Percentiles rank a stretch among this genome's conserved stretches.
Evolutionary conservation across 2,113 vertebrate species (phyloP).

Genomic region (Spermophilus dauricus): DNA sequence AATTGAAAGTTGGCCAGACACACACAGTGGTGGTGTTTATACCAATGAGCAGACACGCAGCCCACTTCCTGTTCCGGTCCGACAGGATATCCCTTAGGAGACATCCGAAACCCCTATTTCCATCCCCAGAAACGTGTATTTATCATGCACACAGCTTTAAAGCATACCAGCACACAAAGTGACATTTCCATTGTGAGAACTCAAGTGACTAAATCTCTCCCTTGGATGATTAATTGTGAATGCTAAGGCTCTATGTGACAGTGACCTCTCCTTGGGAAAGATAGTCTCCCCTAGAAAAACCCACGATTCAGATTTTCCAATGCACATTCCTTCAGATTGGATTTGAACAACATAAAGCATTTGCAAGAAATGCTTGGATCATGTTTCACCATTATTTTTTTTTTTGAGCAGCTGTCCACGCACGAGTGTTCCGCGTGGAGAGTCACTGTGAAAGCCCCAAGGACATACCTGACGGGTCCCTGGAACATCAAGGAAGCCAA

Average conservation of each 20-base stretch:
- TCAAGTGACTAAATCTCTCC: conserved; percentile 53
- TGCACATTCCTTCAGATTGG: conserved; percentile 60
- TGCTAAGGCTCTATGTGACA: background rate
- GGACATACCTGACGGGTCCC: background rate
- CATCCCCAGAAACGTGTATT: conserved; percentile 40
- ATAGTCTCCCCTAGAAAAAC: background rate
- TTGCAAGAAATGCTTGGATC: conserved; percentile 33
- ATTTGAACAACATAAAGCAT: conserved; percentile 66
- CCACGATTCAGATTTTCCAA: conserved; percentile 62
- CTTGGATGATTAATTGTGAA: background rate
- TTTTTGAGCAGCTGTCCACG: background rate
- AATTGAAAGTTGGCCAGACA: background rate
- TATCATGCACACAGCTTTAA: background rate
- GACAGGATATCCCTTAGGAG: conserved; percentile 52
- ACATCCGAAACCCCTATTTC: conserved; percentile 50
- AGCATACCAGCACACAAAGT: conserved; percentile 46
- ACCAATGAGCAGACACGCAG: background rate
- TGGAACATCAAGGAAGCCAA: background rate
- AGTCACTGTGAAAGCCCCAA: background rate
- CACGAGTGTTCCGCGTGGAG: background rate
- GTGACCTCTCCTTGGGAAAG: background rate
- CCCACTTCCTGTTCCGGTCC: conserved; percentile 21
- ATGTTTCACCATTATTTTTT: conserved; percentile 59
- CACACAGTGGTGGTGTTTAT: background rate
- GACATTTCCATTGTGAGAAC: conserved; percentile 56